Evolutionary conservation across 2,113 vertebrate genomes (phyloP).

Genomic region (Phocoena phocoena): DNA sequence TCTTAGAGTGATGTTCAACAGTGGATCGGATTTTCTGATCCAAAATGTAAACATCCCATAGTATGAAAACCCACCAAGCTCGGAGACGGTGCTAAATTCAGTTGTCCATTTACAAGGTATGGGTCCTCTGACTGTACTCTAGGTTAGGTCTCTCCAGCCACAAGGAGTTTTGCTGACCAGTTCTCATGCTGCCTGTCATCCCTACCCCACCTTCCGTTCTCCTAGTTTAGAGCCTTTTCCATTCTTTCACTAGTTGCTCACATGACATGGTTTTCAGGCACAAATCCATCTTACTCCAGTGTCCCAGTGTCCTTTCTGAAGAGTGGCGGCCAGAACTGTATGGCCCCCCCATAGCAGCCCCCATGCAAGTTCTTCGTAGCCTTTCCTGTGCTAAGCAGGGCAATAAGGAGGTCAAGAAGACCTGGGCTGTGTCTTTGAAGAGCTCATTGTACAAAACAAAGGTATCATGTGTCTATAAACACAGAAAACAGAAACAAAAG

Average conservation of each 20-base stretch:
- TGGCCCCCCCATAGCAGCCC: accelerated
- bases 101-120: no score
- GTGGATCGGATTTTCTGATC: neutral
- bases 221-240: neutral
- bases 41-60: neutral
- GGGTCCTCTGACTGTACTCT: neutral
- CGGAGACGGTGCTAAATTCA: neutral
- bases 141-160: neutral
- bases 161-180: neutral
- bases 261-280: neutral
- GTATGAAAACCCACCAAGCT: neutral
- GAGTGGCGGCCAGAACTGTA: neutral
- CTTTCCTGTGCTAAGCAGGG: neutral
- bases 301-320: neutral
- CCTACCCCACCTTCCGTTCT: neutral
- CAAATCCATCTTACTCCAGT: neutral
- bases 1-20: neutral
- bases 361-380: neutral
- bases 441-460: neutral
- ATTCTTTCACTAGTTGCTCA: neutral
- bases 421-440: neutral
- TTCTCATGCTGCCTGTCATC: neutral
- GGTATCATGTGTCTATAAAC: neutral
- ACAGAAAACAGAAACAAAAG: neutral
- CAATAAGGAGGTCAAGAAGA: neutral